A percentile compares a stretch with the other conserved stretches of the same genome.
These are phyloP conservation scores for Cebus imitator DNA, from an alignment of 2,113 vertebrate species.

Conservation along the genomic window DNA sequence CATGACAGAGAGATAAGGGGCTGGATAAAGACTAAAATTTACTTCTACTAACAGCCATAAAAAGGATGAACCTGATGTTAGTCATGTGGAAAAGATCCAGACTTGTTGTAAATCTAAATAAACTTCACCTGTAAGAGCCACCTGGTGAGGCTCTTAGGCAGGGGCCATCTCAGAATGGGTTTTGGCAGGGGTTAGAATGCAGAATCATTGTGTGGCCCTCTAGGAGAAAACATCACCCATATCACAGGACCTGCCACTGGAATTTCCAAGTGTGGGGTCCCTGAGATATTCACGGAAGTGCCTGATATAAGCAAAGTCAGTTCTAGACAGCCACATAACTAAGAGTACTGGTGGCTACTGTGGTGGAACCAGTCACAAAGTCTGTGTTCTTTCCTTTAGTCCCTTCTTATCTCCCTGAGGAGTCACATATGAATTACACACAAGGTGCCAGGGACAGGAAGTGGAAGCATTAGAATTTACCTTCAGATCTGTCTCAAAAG, in stretches of 20 bases:
- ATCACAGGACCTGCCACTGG: not conserved
- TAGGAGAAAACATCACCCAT: not conserved
- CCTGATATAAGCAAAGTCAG: not conserved
- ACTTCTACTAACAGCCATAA: not conserved
- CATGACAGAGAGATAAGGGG: not conserved
- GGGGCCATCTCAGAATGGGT: not conserved
- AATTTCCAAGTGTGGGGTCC: not conserved
- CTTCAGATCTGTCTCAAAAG: not conserved
- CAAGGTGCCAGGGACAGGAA: not conserved
- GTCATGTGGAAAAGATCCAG: not conserved
- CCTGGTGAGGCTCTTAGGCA: not conserved
- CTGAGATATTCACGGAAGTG: not conserved
- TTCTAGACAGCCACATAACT: rapidly evolving
- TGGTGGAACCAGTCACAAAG: rapidly evolving
- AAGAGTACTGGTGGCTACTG: rapidly evolving
- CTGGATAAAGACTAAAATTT: not conserved
- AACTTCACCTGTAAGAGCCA: not conserved
- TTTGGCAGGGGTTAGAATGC: rapidly evolving
- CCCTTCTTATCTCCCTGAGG: not conserved
- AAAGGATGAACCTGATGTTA: not conserved
- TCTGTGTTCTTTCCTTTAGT: not conserved
- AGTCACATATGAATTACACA: not conserved
- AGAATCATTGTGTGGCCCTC: too few species aligned
- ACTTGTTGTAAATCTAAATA: not conserved
- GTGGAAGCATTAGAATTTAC: not conserved